phyloP scores from a whole-genome alignment of 2,888 invertebrate genomes.

The Athalia circularis region DNA sequence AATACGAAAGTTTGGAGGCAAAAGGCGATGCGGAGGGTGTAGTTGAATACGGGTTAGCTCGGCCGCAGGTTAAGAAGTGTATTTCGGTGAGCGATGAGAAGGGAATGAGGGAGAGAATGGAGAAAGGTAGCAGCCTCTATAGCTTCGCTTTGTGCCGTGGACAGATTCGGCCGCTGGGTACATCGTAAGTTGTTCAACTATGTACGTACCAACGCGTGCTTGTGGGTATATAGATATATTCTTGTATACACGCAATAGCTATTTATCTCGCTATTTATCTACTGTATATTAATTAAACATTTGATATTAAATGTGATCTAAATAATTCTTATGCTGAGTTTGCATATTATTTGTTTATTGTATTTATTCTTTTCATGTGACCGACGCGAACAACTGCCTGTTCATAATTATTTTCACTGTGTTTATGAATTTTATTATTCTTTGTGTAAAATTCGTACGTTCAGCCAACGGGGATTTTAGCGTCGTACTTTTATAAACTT shows the following conservation, averaged over 20 bases:
- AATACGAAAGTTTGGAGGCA: slow-evolving; percentile 31
- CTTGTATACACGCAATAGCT: neutral
- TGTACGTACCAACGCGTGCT: neutral
- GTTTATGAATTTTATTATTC: no score
- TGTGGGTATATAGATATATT: neutral
- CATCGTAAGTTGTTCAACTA: neutral
- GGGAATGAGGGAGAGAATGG: neutral
- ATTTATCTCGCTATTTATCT: neutral
- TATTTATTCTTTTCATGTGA: no score
- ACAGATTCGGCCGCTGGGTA: slow-evolving; percentile 49
- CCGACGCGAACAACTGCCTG: no score
- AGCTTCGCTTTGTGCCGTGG: slow-evolving; percentile 54
- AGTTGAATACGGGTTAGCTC: slow-evolving; percentile 30
- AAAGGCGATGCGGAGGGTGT: slow-evolving; percentile 24
- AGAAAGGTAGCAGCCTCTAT: slow-evolving; percentile 49
- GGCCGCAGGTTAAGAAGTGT: slow-evolving; percentile 34
- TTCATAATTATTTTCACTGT: no score
- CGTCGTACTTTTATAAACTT: no score
- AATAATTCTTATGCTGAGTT: no score
- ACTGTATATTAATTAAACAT: no score
- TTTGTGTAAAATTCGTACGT: no score
- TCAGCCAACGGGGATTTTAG: no score
- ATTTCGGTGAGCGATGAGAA: slow-evolving; percentile 34
- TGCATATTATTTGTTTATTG: no score
- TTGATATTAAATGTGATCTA: no score